Evolutionary conservation across 2,797 vertebrate genomes (phyloP).

Genomic region (Poecile montanus): DNA sequence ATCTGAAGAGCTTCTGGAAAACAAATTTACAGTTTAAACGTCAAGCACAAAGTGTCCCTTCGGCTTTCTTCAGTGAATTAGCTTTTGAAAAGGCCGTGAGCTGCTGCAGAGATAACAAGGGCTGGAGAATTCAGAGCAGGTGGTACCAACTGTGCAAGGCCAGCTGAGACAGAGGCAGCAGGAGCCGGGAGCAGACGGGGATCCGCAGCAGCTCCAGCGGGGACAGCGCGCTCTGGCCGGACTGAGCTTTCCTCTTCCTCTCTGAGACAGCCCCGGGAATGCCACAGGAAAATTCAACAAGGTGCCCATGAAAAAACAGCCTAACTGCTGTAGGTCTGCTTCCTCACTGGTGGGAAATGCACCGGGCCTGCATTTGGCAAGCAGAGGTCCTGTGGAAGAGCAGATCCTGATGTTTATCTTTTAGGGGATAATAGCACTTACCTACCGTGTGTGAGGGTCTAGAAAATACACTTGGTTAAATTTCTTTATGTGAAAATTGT

Average conservation of each 20-base stretch:
- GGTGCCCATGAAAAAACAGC: background rate
- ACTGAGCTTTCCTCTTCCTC: background rate
- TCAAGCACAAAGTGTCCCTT: slow-evolving; percentile 1
- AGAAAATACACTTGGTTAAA: background rate
- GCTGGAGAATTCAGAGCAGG: slow-evolving; percentile 29
- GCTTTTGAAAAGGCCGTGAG: slow-evolving; percentile 36
- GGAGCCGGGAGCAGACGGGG: background rate
- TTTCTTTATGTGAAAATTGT: background rate
- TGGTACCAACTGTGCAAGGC: slow-evolving; percentile 34
- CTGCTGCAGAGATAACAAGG: slow-evolving; percentile 42
- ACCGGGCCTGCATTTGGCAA: background rate
- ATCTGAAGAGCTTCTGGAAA: slow-evolving; percentile 23
- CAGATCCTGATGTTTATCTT: background rate
- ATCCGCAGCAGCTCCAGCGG: background rate
- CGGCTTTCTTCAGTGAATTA: background rate
- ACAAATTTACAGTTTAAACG: slow-evolving; percentile 25
- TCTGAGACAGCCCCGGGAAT: background rate
- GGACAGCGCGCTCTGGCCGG: background rate
- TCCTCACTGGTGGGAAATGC: background rate
- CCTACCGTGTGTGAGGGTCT: fast-evolving
- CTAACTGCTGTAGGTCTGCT: fast-evolving
- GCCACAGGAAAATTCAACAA: background rate
- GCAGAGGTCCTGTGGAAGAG: background rate
- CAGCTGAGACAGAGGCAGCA: background rate
- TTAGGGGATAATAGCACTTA: background rate